phyloP scores from a whole-genome alignment of 2,113 vertebrate species.

The Narcine bancroftii region DNA sequence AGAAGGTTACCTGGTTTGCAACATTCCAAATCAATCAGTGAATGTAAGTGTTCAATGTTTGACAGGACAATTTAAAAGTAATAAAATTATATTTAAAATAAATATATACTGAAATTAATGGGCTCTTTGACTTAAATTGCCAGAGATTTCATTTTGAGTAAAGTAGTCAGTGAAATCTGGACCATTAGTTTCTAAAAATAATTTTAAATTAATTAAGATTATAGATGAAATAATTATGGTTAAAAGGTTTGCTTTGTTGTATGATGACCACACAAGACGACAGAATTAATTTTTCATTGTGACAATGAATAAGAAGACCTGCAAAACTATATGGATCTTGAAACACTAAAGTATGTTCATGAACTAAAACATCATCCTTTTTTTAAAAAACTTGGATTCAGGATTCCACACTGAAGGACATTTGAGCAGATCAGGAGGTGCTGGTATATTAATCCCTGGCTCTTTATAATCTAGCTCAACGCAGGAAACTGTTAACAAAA shows the following conservation, averaged over 20 bases:
- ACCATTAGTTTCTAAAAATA: not conserved
- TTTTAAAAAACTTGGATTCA: not conserved
- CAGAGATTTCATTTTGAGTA: too few relatives aligned
- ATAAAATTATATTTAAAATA: too few relatives aligned
- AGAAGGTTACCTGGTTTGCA: too few relatives aligned
- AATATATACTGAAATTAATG: too few relatives aligned
- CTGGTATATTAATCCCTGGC: not conserved
- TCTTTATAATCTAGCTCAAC: not conserved
- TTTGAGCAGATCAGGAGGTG: not conserved
- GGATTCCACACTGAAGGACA: not conserved
- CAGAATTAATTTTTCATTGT: not conserved
- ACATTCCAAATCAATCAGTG: too few relatives aligned
- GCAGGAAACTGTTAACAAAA: not conserved
- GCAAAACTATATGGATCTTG: not conserved
- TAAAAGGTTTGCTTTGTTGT: not conserved
- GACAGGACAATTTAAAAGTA: too few relatives aligned
- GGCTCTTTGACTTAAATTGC: too few relatives aligned
- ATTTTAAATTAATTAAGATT: not conserved
- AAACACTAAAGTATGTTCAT: not conserved
- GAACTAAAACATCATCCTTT: not conserved
- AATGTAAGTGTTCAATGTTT: too few relatives aligned
- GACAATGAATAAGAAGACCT: not conserved
- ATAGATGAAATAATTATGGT: not conserved
- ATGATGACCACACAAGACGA: not conserved
- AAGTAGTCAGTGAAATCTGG: too few relatives aligned